Base-by-base conservation (phyloP, 2,797 vertebrate genomes). In the Cossypha caffra region DNA sequence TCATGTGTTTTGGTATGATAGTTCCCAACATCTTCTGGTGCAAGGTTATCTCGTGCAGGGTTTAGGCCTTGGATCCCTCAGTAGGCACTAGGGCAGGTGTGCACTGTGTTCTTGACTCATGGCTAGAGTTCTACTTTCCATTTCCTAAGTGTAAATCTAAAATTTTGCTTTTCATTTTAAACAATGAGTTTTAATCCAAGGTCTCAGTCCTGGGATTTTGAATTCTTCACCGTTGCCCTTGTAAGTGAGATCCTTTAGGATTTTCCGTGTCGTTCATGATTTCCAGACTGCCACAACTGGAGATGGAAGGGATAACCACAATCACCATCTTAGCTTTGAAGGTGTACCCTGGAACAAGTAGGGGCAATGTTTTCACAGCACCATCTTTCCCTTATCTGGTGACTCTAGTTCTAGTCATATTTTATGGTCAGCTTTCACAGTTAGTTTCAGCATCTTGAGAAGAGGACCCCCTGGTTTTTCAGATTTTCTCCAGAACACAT, bases 381-480 rank as follows among this genome's bases (percentile, higher is more conserved):
- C 2, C 4, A 15, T 52, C 29, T 76, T 87, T 78, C 73, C 33
- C 16, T 73, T 26, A n/a, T 50, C 35, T 66, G 35, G 7, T 84
- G 9, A 64, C 57, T 80, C 29, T 33, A 71, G 6, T 51, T 94
- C 29, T 59, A 73, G 33, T 82, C 4, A 21, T 43, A n/a, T 40
- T 55, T 88, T 92, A 33, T 58, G 10, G 1, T n/a, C 50, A 82
- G n/a, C 5, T 71, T 76, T 82, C 42, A 38, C 29, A 71, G n/a
- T 35, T 89, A 67, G n/a, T 35, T 91, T 87, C 40, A 52, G 13
- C 12, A 59, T 67, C 24, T 42, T 54, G 43, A 67, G 12, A 66
- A 81, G 26, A 61, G 2, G 15, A 8, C 0, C 8, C 10, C 59
- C 25, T 51, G 10, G 0, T 62, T 77, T 90, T 71, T 69, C 21